Conservation (phyloP, 2,113 vertebrate genomes). For the Corapipo altera region DNA sequence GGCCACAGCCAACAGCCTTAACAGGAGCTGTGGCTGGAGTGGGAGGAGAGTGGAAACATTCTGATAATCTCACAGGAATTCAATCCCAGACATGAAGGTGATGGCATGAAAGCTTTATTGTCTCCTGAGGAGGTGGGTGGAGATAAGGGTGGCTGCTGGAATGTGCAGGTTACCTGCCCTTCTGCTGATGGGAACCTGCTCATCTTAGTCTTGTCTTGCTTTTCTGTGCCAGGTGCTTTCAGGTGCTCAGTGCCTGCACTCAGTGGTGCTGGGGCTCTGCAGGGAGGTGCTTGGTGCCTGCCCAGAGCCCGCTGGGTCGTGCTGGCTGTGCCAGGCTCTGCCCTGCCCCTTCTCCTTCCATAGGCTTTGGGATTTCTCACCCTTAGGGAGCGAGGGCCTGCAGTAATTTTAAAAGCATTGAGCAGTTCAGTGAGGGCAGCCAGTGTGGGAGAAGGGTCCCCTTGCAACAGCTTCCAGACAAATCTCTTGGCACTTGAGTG, state of each 20-base stretch:
- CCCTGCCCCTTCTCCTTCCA: not conserved
- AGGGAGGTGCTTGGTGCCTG: not conserved
- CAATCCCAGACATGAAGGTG: not conserved
- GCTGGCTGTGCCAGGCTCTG: not conserved
- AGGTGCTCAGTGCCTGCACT: not conserved
- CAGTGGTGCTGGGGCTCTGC: not conserved
- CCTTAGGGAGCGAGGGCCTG: not conserved
- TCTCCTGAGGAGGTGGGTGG: not conserved
- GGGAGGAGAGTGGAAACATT: not conserved
- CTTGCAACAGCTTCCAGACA: not conserved
- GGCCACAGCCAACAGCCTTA: not conserved
- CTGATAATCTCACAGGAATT: not conserved
- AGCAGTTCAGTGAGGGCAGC: not conserved
- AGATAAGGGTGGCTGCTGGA: not conserved
- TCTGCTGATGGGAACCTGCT: not conserved
- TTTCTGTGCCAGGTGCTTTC: no score
- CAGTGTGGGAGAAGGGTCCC: fast-evolving
- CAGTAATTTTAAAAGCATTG: not conserved
- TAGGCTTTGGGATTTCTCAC: not conserved
- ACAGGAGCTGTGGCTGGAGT: not conserved
- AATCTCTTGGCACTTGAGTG: fast-evolving
- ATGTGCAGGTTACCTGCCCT: not conserved
- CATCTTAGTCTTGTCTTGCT: not conserved
- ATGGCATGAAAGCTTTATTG: not conserved
- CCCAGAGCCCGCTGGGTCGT: fast-evolving